Conservation (phyloP, 2,888 invertebrate species). For the Nephrotoma appendiculata region DNA sequence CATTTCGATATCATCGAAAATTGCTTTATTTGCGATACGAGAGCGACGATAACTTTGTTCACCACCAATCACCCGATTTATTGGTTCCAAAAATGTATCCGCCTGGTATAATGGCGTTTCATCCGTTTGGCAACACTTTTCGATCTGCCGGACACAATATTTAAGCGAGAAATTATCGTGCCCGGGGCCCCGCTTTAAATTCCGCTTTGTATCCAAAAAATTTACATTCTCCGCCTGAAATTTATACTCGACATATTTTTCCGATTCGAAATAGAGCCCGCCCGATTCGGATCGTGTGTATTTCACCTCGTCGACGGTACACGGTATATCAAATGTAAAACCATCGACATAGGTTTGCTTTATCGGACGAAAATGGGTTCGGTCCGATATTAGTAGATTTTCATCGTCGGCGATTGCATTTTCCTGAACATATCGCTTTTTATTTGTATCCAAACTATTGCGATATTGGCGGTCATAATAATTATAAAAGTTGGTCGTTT, state of each 20-base stretch:
- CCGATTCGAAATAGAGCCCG: constrained; percentile 40
- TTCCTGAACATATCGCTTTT: neutral
- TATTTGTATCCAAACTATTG: neutral
- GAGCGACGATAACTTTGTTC: neutral
- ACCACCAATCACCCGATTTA: neutral
- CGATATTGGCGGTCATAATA: neutral
- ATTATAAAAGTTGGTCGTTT: neutral
- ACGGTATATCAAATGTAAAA: constrained; percentile 52
- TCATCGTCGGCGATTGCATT: constrained; percentile 32
- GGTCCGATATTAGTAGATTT: constrained; percentile 59
- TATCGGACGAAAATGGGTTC: constrained; percentile 75
- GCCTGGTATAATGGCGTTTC: neutral
- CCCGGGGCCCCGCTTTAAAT: constrained; percentile 10
- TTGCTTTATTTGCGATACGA: neutral
- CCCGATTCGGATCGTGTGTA: constrained; percentile 54
- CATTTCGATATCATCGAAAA: constrained; percentile 4
- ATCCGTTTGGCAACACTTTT: constrained; percentile 44
- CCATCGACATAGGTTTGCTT: constrained; percentile 51
- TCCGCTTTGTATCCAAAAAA: neutral
- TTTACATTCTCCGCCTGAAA: constrained; percentile 17
- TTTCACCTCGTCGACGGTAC: constrained; percentile 45
- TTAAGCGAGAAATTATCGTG: constrained; percentile 42
- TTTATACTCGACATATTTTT: constrained; percentile 25
- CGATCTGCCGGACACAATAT: constrained; percentile 46
- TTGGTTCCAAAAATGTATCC: neutral